These are phyloP conservation scores for Acanthurus leucopareius DNA, from an alignment of 2,797 vertebrate species.

Conservation along the genomic window DNA sequence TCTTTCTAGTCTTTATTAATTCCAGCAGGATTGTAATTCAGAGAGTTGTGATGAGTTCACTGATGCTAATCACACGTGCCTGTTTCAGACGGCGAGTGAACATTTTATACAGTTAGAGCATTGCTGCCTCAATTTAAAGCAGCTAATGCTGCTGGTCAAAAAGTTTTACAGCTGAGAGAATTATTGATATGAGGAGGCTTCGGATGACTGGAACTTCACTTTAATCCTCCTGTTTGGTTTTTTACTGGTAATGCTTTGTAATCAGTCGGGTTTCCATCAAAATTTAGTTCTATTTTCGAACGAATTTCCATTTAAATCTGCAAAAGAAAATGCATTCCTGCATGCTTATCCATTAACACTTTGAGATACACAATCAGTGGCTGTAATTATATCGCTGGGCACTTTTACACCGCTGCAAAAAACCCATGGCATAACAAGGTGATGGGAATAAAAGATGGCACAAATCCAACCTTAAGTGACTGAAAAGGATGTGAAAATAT, in stretches of 20 bases:
- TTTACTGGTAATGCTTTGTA: neutral
- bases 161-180: slow-evolving; percentile 39
- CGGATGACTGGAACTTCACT: neutral
- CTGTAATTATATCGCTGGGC: slow-evolving; percentile 1
- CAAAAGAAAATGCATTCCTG: neutral
- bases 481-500: neutral
- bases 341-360: neutral
- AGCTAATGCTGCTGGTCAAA: slow-evolving; percentile 24
- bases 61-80: slow-evolving; percentile 63
- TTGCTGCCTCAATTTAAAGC: slow-evolving; percentile 11
- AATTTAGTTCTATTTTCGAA: neutral
- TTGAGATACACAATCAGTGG: slow-evolving; percentile 21
- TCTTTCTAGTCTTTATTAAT: slow-evolving; percentile 65
- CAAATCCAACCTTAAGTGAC: neutral
- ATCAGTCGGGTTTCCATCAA: neutral
- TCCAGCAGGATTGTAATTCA: slow-evolving; percentile 61
- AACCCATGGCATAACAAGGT: neutral
- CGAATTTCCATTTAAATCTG: accelerated
- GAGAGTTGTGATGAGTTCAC: slow-evolving; percentile 48
- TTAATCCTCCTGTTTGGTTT: neutral
- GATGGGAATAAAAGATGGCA: neutral
- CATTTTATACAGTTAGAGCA: neutral
- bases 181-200: slow-evolving; percentile 44
- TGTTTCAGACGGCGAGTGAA: slow-evolving; percentile 32
- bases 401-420: neutral